phyloP scores from a whole-genome alignment of 2,113 vertebrate genomes.

The Passer domesticus region DNA sequence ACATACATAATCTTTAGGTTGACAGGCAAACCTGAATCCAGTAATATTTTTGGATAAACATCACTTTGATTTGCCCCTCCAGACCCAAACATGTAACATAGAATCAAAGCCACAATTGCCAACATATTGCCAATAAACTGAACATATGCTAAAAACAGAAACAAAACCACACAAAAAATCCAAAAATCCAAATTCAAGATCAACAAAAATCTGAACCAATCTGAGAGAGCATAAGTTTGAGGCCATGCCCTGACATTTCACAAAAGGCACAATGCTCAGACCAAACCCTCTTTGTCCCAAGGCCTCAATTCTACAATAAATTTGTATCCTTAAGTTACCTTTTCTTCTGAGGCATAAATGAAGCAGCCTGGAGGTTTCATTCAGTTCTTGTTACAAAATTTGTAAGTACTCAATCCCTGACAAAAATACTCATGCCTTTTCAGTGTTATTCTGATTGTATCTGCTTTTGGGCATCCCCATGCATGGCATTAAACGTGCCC shows the following conservation, averaged over 20 bases:
- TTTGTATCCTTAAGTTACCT: not conserved
- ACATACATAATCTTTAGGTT: not conserved
- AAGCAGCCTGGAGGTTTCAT: not conserved
- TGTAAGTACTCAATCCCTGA: not conserved
- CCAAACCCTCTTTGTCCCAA: not conserved
- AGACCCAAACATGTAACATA: not conserved
- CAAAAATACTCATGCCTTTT: not conserved
- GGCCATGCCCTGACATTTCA: not conserved
- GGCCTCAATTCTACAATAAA: not conserved
- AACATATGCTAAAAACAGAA: not conserved
- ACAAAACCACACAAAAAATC: not conserved
- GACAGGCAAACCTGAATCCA: not conserved
- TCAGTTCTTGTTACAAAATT: not conserved
- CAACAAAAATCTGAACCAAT: not conserved
- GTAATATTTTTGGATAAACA: not conserved
- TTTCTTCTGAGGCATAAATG: not conserved
- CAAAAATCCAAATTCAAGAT: not conserved
- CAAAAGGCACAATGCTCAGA: not conserved
- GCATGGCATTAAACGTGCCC: not conserved
- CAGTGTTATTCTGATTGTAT: not conserved
- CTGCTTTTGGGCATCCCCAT: not conserved
- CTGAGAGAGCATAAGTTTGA: accelerated
- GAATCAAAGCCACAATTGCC: not conserved
- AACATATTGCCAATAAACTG: not conserved
- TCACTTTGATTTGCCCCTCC: not conserved